Evolutionary conservation across 2,113 vertebrate species (phyloP).

Genomic region (Petaurus breviceps): DNA sequence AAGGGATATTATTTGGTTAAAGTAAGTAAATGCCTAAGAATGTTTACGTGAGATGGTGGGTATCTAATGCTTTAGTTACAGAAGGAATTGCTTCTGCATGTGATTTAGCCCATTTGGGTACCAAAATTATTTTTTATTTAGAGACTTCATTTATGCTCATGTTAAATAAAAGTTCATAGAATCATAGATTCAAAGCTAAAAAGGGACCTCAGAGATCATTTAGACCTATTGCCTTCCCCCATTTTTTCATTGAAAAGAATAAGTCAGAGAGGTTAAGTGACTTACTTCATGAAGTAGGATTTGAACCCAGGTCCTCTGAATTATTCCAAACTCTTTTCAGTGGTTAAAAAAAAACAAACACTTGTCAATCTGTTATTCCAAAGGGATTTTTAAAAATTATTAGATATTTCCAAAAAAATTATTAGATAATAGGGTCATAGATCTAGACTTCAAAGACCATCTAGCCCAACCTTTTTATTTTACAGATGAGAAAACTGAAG

Average conservation of each 20-base stretch:
- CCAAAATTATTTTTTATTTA: slow-evolving; percentile 15
- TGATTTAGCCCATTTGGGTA: not conserved
- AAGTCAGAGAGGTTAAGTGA: not conserved
- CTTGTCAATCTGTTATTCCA: not conserved
- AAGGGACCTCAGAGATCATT: not conserved
- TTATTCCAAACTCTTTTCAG: not conserved
- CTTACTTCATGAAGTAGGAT: not conserved
- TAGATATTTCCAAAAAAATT: not conserved
- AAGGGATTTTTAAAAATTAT: not conserved
- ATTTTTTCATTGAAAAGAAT: no score
- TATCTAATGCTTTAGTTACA: not conserved
- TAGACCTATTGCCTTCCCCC: no score
- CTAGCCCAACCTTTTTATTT: not conserved
- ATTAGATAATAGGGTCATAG: not conserved
- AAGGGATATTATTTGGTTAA: slow-evolving; percentile 16
- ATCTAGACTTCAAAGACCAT: not conserved
- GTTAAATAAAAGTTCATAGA: not conserved
- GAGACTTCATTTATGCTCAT: not conserved
- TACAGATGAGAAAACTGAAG: not conserved
- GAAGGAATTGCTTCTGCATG: slow-evolving; percentile 13
- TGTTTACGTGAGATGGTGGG: not conserved
- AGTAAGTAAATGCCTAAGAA: slow-evolving; percentile 40
- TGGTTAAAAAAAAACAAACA: not conserved
- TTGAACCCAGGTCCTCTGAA: not conserved
- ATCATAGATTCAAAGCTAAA: not conserved